Evolutionary conservation across 2,888 invertebrate species (phyloP), one percentile per base, ranked within the genome.

Genomic region (Timema cristinae): DNA sequence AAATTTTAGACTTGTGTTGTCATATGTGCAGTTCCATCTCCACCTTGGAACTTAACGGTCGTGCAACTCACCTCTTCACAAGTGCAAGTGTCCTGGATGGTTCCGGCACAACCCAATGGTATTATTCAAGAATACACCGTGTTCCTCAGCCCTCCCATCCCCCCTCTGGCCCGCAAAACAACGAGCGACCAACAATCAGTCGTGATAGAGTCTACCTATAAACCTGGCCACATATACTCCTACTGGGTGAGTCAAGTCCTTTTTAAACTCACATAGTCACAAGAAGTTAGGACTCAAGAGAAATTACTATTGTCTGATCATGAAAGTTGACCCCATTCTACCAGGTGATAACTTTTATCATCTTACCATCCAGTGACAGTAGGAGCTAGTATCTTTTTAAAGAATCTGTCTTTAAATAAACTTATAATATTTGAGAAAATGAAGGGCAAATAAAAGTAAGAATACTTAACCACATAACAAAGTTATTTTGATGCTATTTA

Each of bases 81-180:
- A n/a, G 86, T 93, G 15, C 83, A 87, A 75, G 84, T 93, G 0
- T 81, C 85, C 0, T 94, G 94, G 94, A 86, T 88, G 74, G 83
- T 86, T 10, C 93, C 94, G 0, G 79, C 81, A 5, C 78, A 83
- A 50, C 87, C 91, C 0, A 88, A 88, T 73, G 93, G 93, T 0
- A 77, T 83, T 0, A 84, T 93, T 1, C 82, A 79, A 0, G 82
- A 84, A 63, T 94, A 93, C 80, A 84, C 84, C 63, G 87, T 91
- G 0, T 88, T 86, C 78, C 88, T 90, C 80, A 85, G 86, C 2
- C 91, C 92, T 0, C 87, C 88, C 1, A 79, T 86, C 4, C 89
- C 90, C 11, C 87, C 89, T 0, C 82, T 85, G 52, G 82, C 80
- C 59, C 77, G 84, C 61, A 82, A 76, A 77, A 79, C 83, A 16